These are phyloP conservation scores for Thalassarche chlororhynchos DNA, from an alignment of 2,113 vertebrate species.

Conservation along the genomic window DNA sequence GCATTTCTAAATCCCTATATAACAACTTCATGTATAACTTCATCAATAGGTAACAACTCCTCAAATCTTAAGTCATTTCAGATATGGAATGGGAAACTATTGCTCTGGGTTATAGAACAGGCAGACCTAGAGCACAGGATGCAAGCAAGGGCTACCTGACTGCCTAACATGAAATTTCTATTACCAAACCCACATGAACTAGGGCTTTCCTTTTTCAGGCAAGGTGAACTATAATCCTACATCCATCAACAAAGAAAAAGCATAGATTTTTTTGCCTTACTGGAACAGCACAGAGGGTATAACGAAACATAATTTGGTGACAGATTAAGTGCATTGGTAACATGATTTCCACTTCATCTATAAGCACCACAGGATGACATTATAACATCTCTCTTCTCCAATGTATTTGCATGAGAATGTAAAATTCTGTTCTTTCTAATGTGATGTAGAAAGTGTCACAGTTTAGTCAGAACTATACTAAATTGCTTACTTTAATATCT, in stretches of 20 bases:
- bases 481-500: not conserved
- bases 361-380: not conserved
- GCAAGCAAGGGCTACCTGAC: not conserved
- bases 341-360: not conserved
- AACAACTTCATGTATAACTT: not conserved
- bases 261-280: not conserved
- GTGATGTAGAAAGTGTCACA: not conserved
- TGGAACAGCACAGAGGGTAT: not conserved
- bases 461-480: not conserved
- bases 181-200: not conserved
- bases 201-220: not conserved
- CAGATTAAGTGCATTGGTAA: not conserved
- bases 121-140: not conserved
- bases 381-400: not conserved
- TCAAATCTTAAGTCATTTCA: not conserved
- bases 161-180: not conserved
- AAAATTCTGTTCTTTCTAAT: not conserved
- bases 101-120: not conserved
- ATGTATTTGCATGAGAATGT: not conserved
- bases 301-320: not conserved
- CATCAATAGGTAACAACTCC: not conserved
- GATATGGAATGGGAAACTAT: not conserved
- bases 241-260: not conserved
- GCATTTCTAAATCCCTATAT: not conserved
- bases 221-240: not conserved